Conservation (phyloP, 2,113 vertebrate species). For the Ciconia maguari region DNA sequence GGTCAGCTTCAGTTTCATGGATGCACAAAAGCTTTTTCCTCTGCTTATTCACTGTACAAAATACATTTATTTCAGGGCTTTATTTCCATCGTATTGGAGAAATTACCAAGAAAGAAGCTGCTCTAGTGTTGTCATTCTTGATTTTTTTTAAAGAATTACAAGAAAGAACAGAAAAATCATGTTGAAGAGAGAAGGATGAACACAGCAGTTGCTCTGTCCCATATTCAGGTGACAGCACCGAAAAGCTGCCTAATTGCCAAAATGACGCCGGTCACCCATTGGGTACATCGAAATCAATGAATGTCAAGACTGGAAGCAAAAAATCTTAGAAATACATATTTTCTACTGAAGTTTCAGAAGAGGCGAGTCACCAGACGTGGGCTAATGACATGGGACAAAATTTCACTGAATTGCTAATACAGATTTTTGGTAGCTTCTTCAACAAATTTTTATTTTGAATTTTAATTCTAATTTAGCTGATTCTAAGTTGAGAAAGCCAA, state of each 20-base stretch:
- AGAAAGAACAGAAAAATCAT: not conserved
- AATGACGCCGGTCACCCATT: not conserved
- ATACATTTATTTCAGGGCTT: not conserved
- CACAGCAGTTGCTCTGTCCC: not conserved
- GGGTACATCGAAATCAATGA: not conserved
- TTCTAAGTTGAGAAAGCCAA: not conserved
- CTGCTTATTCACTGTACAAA: accelerated
- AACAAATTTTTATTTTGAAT: not conserved
- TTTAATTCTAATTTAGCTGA: not conserved
- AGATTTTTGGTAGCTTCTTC: not conserved
- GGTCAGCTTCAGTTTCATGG: not conserved
- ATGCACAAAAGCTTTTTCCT: not conserved
- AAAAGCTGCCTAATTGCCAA: not conserved
- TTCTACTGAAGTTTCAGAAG: not conserved
- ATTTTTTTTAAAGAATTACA: not conserved
- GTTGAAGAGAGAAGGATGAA: not conserved
- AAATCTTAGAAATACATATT: accelerated
- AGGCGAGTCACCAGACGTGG: accelerated
- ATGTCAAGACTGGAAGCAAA: not conserved
- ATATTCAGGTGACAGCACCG: not conserved
- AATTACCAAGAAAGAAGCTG: not conserved
- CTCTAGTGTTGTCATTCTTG: no score
- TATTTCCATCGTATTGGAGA: not conserved
- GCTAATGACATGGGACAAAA: not conserved
- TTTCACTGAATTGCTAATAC: not conserved